Evolutionary conservation across 1,140 invertebrate genomes (phyloP).

Genomic region (Magallana gigas): DNA sequence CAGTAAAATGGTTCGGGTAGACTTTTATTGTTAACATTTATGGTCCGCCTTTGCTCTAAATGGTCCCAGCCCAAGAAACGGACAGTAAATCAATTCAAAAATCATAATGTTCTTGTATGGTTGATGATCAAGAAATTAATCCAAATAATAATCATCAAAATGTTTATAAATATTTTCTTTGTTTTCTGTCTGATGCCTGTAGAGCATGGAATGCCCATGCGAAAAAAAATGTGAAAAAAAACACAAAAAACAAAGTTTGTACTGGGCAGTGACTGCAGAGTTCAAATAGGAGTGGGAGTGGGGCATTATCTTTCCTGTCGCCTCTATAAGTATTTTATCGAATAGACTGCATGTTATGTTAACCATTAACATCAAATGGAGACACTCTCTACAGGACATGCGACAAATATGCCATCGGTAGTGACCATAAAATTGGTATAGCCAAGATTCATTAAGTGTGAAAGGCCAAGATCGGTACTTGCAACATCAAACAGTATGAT

Average conservation of each 20-base stretch:
- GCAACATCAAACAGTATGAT: not conserved
- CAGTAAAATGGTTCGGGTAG: constrained; percentile 40
- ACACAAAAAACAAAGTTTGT: constrained; percentile 47
- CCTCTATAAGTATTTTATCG: constrained; percentile 18
- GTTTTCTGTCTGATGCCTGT: not conserved
- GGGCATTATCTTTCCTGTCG: constrained; percentile 39
- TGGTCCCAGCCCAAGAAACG: not conserved
- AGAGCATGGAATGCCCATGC: constrained; percentile 53
- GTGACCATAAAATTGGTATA: constrained; percentile 51
- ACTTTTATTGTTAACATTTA: too few species aligned
- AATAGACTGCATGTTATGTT: too few species aligned
- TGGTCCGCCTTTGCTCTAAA: too few species aligned
- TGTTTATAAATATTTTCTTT: not conserved
- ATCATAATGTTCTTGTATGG: too few species aligned
- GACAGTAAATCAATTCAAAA: not conserved
- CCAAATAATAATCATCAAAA: too few species aligned
- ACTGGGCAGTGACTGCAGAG: constrained; percentile 44
- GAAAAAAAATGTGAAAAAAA: constrained; percentile 18
- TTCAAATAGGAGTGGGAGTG: constrained; percentile 53
- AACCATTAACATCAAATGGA: constrained; percentile 54
- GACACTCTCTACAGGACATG: constrained; percentile 52
- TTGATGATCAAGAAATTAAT: too few species aligned
- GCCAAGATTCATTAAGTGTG: constrained; percentile 42
- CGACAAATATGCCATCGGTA: constrained; percentile 47
- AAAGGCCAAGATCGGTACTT: not conserved